Base-by-base conservation (phyloP, 2,888 invertebrate genomes). In the Plebejus anna region DNA sequence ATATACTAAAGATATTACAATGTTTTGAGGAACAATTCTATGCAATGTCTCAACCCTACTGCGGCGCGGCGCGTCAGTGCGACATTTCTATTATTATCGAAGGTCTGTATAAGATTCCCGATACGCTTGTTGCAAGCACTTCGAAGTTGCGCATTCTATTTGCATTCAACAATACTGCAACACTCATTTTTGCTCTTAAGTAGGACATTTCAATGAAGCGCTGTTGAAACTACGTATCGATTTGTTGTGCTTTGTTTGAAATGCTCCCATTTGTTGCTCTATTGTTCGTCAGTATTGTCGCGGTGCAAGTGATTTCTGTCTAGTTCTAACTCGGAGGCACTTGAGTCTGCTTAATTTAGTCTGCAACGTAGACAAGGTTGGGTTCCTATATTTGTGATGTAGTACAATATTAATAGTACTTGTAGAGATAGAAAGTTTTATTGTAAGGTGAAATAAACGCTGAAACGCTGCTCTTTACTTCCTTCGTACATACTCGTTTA, bases 91-190 rank as follows among this genome's bases (percentile, higher is more conserved):
- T 36, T 55, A 75, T 66, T 4, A 77, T 61, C 32, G 47, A 61
- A 80, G 73, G 76, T 80, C 80, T 79, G 57, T 32, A 75, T 75
- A 78, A 71, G 70, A 38, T 4, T 83, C 82, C 84, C 86, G 89
- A 89, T 90, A 90, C 87, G 86, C 87, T 89, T 89, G 81, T 81
- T 80, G 84, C 78, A 81, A 84, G 89, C 85, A 87, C 87, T 89
- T 86, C 84, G 82, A 88, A 90, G 86, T 88, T 86, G 87, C 81
- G 88, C 88, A 89, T 89, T 89, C 89, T 89, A 87, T 90, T 90
- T 88, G 87, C 88, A 88, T 89, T 83, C 85, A 87, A 85, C 85
- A 86, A 82, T 85, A 83, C 85, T 83, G 87, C 86, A 84, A 87
- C 87, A 84, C 82, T 89, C 88, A 89, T 90, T 91, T 89, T 89